Base-by-base conservation (phyloP, 2,113 vertebrate genomes). In the Notechis scutatus region DNA sequence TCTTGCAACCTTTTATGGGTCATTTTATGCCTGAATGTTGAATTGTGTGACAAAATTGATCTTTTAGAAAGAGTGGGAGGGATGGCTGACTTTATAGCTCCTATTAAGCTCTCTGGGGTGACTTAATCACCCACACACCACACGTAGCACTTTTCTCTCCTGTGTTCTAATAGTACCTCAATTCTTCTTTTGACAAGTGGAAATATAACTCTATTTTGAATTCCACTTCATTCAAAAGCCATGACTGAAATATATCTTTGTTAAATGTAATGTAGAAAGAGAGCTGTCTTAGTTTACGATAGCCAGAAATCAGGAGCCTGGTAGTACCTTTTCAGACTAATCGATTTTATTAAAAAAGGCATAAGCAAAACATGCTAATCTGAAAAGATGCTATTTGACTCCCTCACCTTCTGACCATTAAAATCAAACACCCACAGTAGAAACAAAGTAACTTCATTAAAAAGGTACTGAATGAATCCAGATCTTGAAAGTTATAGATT, bases 1-100 rank as follows among this genome's bases (percentile, higher is more conserved):
- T 5, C 89, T 34, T 0, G 3, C 9, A 29, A 89, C 26, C 90
- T 89, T 89, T 90, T 90, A 54, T 26, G 55, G 29, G 89, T n/a
- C 39, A 56, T 52, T 45, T 55, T 57, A 23, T 20, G 52, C 39
- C 91, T 92, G 55, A 45, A 39, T 34, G 11, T 86, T 8, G 18
- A 90, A 29, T 14, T 64, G 29, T 64, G 90, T 59, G 90, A 85
- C 29, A 91, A 95, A 94, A 90, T 9, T 56, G 85, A 64, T 34
- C 9, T 45, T n/a, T 93, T 87, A 39, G 34, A 10, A 39, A 6
- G 14, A 5, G 42, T 26, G 24, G n/a, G 1, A n/a, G 20, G 8
- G 87, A 56, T 5, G 21, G 64, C 14, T 85, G 0, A 61, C 26
- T n/a, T 47, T n/a, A 0, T 0, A 64, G 26, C 29, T 64, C 3